Percentiles rank a stretch among this genome's conserved stretches.
Evolutionary conservation across 1,140 invertebrate species (phyloP).

Genomic region (Brachionus angularis): DNA sequence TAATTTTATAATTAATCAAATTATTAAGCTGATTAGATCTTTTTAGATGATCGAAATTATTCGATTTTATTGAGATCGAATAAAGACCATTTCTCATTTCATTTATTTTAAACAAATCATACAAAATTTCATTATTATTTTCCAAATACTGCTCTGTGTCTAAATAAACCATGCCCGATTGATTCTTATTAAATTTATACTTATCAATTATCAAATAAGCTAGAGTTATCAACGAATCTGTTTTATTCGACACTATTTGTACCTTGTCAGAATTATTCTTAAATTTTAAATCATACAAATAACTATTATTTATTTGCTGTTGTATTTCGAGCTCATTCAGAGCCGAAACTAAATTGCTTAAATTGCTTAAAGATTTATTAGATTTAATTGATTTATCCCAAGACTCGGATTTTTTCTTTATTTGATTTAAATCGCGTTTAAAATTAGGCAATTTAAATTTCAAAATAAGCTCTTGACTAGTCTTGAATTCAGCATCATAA

Average conservation of each 20-base stretch:
- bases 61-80: slow-evolving; percentile 4
- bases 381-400: too few species aligned
- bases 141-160: not conserved
- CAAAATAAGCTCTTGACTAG: not conserved
- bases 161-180: not conserved
- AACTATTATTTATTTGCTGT: too few species aligned
- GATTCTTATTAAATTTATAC: not conserved
- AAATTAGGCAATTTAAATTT: not conserved
- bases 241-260: slow-evolving; percentile 33
- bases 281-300: slow-evolving; percentile 8
- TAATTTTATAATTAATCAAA: not conserved
- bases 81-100: slow-evolving; percentile 36
- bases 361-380: too few species aligned
- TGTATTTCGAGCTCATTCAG: too few species aligned
- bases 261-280: not conserved
- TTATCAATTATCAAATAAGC: slow-evolving; percentile 22
- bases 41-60: not conserved
- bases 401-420: too few species aligned
- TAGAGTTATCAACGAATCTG: slow-evolving; percentile 15
- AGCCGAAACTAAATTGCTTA: too few species aligned
- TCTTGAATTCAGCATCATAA: not conserved
- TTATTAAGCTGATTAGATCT: not conserved
- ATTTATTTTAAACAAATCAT: not conserved
- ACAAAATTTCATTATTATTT: not conserved
- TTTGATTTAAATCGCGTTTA: too few species aligned